These are phyloP conservation scores for Eledona agricola DNA, from an alignment of 2,888 invertebrate species.

Conservation along the genomic window DNA sequence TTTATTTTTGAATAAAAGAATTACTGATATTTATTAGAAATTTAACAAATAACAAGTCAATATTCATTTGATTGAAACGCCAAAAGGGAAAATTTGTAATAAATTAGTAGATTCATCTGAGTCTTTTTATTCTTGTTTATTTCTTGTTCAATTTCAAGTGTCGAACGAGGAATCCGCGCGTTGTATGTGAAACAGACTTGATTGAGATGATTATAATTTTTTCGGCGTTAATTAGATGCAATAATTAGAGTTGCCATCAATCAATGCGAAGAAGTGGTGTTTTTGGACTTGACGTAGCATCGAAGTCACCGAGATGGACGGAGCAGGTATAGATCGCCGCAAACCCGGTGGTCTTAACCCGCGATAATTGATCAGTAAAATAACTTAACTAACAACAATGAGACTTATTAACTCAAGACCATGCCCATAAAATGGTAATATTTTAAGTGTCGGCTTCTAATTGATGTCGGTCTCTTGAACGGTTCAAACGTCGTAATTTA, in stretches of 20 bases:
- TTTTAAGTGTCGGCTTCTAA: conserved; percentile 35
- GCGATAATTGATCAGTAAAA: conserved; percentile 42
- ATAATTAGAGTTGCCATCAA: conserved; percentile 21
- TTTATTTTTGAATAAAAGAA: too few relatives aligned
- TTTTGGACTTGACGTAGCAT: conserved; percentile 32
- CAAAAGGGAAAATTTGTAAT: too few relatives aligned
- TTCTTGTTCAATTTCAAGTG: too few relatives aligned
- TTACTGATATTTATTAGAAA: too few relatives aligned
- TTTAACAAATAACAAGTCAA: too few relatives aligned
- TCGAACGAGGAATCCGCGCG: conserved; percentile 1
- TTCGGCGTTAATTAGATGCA: conserved; percentile 14
- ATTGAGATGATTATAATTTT: conserved; percentile 14
- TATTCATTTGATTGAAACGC: too few relatives aligned
- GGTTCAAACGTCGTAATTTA: conserved; percentile 1
- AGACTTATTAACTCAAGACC: conserved; percentile 44
- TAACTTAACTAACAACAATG: conserved; percentile 44
- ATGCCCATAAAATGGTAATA: conserved; percentile 42
- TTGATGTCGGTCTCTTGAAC: conserved; percentile 15
- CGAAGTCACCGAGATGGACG: conserved; percentile 29
- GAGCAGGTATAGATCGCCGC: conserved; percentile 39
- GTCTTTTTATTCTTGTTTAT: too few relatives aligned
- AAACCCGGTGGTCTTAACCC: conserved; percentile 41
- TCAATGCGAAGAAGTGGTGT: conserved; percentile 16
- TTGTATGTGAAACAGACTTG: conserved; percentile 7
- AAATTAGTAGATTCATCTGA: too few relatives aligned